A percentile compares a stretch with the other conserved stretches of the same genome.
Evolutionary conservation across 2,797 vertebrate genomes (phyloP).

Genomic region (Telmatherina bonti): DNA sequence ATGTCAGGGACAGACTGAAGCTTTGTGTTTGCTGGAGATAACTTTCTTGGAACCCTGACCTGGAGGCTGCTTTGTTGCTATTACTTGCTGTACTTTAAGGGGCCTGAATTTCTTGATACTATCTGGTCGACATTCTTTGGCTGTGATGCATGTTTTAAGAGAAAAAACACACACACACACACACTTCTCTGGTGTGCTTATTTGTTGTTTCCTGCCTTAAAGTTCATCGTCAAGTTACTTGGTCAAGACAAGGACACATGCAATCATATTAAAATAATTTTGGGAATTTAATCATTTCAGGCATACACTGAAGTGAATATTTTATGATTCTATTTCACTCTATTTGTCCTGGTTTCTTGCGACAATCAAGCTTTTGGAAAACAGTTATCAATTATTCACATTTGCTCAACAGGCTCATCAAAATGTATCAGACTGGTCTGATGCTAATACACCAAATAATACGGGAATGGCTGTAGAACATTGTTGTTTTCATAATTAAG

Average conservation of each 20-base stretch:
- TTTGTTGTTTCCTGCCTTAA: slow-evolving; percentile 30
- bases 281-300: slow-evolving; percentile 90
- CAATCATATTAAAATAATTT: slow-evolving; percentile 89
- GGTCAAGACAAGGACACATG: slow-evolving; percentile 44
- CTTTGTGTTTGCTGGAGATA: slow-evolving; percentile 53
- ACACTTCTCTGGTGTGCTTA: slow-evolving; percentile 13
- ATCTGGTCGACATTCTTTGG: slow-evolving; percentile 47
- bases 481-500: slow-evolving; percentile 72
- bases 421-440: slow-evolving; percentile 61
- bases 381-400: slow-evolving; percentile 96
- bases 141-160: slow-evolving; percentile 25
- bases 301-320: slow-evolving; percentile 93
- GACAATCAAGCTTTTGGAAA: slow-evolving; percentile 94
- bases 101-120: slow-evolving; percentile 42
- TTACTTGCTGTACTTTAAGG: slow-evolving; percentile 36
- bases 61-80: slow-evolving; percentile 25
- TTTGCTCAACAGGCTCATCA: slow-evolving; percentile 90
- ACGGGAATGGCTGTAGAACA: slow-evolving; percentile 57
- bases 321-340: slow-evolving; percentile 95
- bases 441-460: slow-evolving; percentile 58
- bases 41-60: slow-evolving; percentile 62
- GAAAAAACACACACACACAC: not conserved
- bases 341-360: slow-evolving; percentile 97
- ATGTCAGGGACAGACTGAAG: slow-evolving; percentile 57
- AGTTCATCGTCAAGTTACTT: slow-evolving; percentile 46